Evolutionary conservation across 2,888 invertebrate species (phyloP).

Genomic region (Parochlus steinenii): DNA sequence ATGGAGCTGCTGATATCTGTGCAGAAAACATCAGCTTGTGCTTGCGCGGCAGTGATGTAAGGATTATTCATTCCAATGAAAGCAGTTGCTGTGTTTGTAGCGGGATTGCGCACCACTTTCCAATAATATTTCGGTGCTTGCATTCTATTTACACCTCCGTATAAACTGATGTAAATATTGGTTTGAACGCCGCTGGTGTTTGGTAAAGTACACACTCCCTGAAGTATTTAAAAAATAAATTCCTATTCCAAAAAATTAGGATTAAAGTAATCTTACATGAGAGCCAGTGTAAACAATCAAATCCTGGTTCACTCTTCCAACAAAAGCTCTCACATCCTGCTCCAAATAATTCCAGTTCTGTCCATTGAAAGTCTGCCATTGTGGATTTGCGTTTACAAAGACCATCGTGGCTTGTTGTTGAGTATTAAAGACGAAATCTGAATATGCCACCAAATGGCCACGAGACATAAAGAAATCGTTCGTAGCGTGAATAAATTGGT

Average conservation of each 20-base stretch:
- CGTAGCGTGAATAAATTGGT: constrained; percentile 17
- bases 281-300: constrained; percentile 26
- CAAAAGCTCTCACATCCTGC: constrained; percentile 19
- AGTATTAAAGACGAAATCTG: constrained; percentile 33
- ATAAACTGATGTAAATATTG: constrained; percentile 21
- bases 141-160: constrained; percentile 18
- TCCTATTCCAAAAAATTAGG: background rate
- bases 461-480: constrained; percentile 24
- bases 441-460: constrained; percentile 34
- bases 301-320: constrained; percentile 15
- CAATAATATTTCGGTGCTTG: constrained; percentile 27
- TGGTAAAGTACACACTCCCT: constrained; percentile 23
- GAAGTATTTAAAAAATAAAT: background rate
- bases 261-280: constrained; percentile 14
- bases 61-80: constrained; percentile 31
- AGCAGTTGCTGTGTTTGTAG: constrained; percentile 22
- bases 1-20: constrained; percentile 20
- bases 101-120: constrained; percentile 29
- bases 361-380: constrained; percentile 35
- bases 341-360: constrained; percentile 29
- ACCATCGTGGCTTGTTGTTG: constrained; percentile 35
- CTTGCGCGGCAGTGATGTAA: constrained; percentile 16
- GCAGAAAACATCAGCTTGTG: constrained; percentile 20
- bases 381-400: constrained; percentile 36
- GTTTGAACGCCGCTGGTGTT: constrained; percentile 19